These are phyloP conservation scores for Eriocheir sinensis DNA, from an alignment of 1,140 invertebrate genomes.

Conservation along the genomic window DNA sequence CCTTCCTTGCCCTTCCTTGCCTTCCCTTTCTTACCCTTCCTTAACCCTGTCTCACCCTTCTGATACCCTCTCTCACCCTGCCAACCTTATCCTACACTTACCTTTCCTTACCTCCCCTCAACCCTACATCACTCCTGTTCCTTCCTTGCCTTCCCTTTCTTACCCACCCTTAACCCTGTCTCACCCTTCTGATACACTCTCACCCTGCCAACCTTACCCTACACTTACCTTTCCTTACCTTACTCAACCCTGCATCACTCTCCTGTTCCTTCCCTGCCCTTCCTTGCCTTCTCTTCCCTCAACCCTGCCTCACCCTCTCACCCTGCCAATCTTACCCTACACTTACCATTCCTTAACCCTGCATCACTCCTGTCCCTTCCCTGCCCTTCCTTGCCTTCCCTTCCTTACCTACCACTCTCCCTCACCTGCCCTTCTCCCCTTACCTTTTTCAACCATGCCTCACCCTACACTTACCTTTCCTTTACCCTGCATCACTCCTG, in stretches of 20 bases:
- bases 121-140: background rate
- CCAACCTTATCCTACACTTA: background rate
- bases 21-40: background rate
- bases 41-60: background rate
- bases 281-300: background rate
- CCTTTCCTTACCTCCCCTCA: background rate
- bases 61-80: background rate
- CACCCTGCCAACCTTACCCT: background rate
- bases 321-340: background rate
- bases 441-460: background rate
- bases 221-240: background rate
- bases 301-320: too few species aligned
- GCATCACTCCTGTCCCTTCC: too few species aligned
- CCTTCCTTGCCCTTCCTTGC: background rate
- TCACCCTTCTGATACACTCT: background rate
- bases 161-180: background rate
- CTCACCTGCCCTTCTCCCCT: background rate
- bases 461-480: background rate
- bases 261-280: background rate
- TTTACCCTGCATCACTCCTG: background rate
- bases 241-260: background rate
- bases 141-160: background rate
- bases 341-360: background rate
- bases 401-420: background rate
- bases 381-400: background rate